Base-by-base conservation (phyloP, 2,888 invertebrate species). In the Hemaris fuciformis region DNA sequence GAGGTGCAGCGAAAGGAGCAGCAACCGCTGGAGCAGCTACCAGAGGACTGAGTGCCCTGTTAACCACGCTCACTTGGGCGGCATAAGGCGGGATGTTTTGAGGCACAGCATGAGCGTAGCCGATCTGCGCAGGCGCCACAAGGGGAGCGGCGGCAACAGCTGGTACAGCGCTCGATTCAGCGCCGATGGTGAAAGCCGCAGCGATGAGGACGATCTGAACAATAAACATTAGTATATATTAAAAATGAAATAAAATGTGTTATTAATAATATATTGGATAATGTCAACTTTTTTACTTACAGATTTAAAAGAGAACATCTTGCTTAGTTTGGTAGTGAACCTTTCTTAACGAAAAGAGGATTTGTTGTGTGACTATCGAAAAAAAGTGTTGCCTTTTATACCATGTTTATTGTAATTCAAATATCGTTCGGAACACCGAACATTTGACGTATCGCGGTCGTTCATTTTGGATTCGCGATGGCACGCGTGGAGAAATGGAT, bases 41-140 rank as follows among this genome's bases (percentile, higher is more conserved):
- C n/a, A 85, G 66, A 23, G 88, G 84, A 48, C 83, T 88, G 1
- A 91, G 71, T 38, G 88, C 88, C 71, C 85, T 89, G 64, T 85
- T 94, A 65, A 92, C 91, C 8, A 94, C 89, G 80, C 89, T 95
- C 63, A 94, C 84, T 80, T 95, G 94, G 2, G 94, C 93, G 1
- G 94, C 94, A 70, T 93, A 94, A 1, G 95, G 95, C 57, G 94
- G 93, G 46, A 94, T 88, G 69, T 94, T 95, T 68, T 94, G 94
- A 0, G 95, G 95, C 23, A 94, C 90, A 15, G 94, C 93, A 71
- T 91, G 93, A 62, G 87, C 88, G 69, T 94, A 94, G 15, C 93
- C 94, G 25, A 94, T 77, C 1, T 94, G 93, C 20, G 94, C 91
- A n/a, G 93, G 93, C 10, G 94, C 89, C 7, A 93, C 79, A 1